Evolutionary conservation across 2,113 vertebrate species (phyloP).

Genomic region (Phaethon lepturus): DNA sequence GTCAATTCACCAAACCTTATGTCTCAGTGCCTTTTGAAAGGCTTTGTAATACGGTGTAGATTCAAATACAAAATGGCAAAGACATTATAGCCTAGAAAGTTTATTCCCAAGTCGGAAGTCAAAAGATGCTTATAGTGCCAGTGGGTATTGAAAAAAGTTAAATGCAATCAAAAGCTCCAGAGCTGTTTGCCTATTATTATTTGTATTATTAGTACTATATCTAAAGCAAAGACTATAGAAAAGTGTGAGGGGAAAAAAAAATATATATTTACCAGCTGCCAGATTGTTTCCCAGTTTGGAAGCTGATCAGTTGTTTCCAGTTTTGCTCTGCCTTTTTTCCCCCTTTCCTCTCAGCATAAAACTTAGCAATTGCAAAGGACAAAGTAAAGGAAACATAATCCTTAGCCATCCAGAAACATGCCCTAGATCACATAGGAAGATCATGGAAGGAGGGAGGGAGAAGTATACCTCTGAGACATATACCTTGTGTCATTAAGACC

Average conservation of each 20-base stretch:
- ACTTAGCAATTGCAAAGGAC: background rate
- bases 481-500: background rate
- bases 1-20: background rate
- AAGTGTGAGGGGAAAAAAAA: background rate
- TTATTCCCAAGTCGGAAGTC: background rate
- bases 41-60: background rate
- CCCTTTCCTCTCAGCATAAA: background rate
- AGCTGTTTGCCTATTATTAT: background rate
- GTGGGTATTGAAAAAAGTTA: background rate
- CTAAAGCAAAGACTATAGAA: background rate
- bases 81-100: background rate
- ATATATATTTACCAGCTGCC: background rate
- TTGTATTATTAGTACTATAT: background rate
- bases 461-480: background rate
- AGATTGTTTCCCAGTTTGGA: background rate
- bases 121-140: background rate
- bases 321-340: background rate
- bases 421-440: background rate
- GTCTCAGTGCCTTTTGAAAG: background rate
- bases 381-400: background rate
- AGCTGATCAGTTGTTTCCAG: slow-evolving; percentile 1
- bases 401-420: background rate
- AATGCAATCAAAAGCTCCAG: background rate
- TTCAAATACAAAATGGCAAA: background rate
- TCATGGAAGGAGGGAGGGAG: background rate